phyloP scores from a whole-genome alignment of 2,888 invertebrate species.

The Tenthredo mesomela region DNA sequence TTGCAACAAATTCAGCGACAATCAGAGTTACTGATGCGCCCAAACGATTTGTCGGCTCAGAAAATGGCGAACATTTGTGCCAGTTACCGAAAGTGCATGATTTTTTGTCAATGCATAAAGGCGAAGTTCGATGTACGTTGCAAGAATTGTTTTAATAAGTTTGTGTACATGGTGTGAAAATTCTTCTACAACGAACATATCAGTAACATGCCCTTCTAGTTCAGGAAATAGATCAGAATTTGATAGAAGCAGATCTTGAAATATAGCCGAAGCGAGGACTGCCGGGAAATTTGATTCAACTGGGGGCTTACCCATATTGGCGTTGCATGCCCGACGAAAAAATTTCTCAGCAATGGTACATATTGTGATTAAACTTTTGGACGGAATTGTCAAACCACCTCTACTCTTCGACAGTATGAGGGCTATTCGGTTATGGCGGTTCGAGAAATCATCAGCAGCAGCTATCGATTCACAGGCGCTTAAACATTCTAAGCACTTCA shows the following conservation, averaged over 20 bases:
- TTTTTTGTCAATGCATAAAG: slow-evolving; percentile 21
- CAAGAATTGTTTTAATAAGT: slow-evolving; percentile 7
- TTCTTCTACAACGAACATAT: slow-evolving; percentile 2
- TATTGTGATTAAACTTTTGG: not conserved
- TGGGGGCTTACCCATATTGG: slow-evolving; percentile 28
- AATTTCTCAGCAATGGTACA: slow-evolving; percentile 1
- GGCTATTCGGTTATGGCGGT: slow-evolving; percentile 3
- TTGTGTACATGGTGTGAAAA: slow-evolving; percentile 6
- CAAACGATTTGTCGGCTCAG: slow-evolving; percentile 35
- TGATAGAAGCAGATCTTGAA: not conserved
- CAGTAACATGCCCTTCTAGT: slow-evolving; percentile 8
- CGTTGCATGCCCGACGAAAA: slow-evolving; percentile 30
- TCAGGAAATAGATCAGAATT: not conserved
- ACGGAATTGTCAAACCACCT: slow-evolving; percentile 20
- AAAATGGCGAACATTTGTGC: slow-evolving; percentile 36
- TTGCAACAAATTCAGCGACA: not conserved
- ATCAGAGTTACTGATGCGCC: slow-evolving; percentile 28
- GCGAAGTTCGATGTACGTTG: slow-evolving; percentile 16
- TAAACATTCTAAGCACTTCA: slow-evolving; percentile 16
- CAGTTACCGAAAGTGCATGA: slow-evolving; percentile 20
- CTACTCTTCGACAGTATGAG: slow-evolving; percentile 1
- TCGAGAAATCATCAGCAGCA: not conserved
- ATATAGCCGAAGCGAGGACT: not conserved
- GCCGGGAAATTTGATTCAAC: slow-evolving; percentile 20
- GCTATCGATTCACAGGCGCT: slow-evolving; percentile 11